These are phyloP conservation scores for Muscicapa comitata DNA, from an alignment of 2,797 vertebrate genomes.

Conservation along the genomic window DNA sequence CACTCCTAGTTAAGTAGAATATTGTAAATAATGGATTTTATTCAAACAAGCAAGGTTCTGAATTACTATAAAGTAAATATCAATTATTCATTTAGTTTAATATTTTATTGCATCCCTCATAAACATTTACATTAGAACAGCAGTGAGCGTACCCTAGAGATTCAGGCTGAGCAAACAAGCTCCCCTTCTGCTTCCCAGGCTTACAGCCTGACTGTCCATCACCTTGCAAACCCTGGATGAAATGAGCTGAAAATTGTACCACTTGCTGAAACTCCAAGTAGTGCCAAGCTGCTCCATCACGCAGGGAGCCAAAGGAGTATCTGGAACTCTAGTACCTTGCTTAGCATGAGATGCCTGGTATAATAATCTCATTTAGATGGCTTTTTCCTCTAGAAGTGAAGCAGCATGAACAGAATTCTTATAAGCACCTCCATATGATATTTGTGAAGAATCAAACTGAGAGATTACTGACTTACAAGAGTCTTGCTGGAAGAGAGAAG, in stretches of 20 bases:
- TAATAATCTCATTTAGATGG: not conserved
- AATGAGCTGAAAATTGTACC: not conserved
- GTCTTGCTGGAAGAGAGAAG: not conserved
- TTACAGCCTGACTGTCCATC: constrained; percentile 4
- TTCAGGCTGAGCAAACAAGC: constrained; percentile 60
- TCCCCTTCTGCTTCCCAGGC: not conserved
- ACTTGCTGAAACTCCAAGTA: not conserved
- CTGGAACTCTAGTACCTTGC: not conserved
- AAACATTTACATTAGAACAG: constrained; percentile 73
- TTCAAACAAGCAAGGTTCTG: constrained; percentile 73
- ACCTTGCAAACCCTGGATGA: not conserved
- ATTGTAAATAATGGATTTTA: constrained; percentile 79
- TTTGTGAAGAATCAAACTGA: not conserved
- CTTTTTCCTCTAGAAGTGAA: not conserved
- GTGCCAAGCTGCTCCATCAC: not conserved
- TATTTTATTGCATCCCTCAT: constrained; percentile 74
- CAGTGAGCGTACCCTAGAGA: constrained; percentile 58
- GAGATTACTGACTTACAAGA: not conserved
- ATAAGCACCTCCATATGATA: not conserved
- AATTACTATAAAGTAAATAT: constrained; percentile 77
- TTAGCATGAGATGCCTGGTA: not conserved
- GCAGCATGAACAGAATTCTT: not conserved
- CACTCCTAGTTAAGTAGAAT: constrained; percentile 73
- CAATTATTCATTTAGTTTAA: constrained; percentile 77
- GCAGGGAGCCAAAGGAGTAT: not conserved